Base-by-base conservation (phyloP, 1,140 invertebrate genomes). In the Meloidogyne floridensis region DNA sequence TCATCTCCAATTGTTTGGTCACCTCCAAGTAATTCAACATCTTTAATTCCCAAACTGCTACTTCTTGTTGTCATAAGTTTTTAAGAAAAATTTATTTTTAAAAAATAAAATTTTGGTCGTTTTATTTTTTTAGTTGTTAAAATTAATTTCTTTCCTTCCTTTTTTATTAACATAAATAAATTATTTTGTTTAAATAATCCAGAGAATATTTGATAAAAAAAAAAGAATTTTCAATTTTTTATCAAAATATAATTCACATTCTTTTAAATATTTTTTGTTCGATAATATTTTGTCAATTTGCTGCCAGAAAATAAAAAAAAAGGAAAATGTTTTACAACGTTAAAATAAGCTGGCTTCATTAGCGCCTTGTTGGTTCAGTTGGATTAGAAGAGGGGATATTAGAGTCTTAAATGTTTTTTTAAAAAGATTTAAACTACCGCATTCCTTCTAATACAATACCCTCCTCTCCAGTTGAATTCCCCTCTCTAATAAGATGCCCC, bases 11-110 rank as follows among this genome's bases (percentile, higher is more conserved):
- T 65, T 65, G n/a, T 65, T 65, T n/a, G 59, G n/a, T 65, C 59
- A 65, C 59, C 59, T n/a, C 59, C 59, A 65, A 65, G 59, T 65
- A 65, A n/a, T 65, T 65, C 59, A 65, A 65, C 59, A 65, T 65
- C 59, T 65, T 65, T 65, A n/a, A 65, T 65, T 65, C 59, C 59
- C n/a, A 65, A 65, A 65, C 59, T 65, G 59, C 59, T 65, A 65
- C 59, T 65, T 65, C 59, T 65, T 15, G 59, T 65, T 65, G 59
- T 65, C 59, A 65, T 65, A 18, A 65, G 15, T n/a, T n/a, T 65
- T 65, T 3, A 54, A 11, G 8, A 9, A 11, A 11, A 9, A 10
- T 9, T 54, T 9, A 54, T 54, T 54, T 54, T 54, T 54, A 54
- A 54, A 47, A 47, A 6, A 32, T 32, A 32, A 47, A 47, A 47